A percentile compares a stretch with the other conserved stretches of the same genome.
Evolutionary conservation across 2,888 invertebrate genomes (phyloP).

Genomic region (Steinernema carpocapsae): DNA sequence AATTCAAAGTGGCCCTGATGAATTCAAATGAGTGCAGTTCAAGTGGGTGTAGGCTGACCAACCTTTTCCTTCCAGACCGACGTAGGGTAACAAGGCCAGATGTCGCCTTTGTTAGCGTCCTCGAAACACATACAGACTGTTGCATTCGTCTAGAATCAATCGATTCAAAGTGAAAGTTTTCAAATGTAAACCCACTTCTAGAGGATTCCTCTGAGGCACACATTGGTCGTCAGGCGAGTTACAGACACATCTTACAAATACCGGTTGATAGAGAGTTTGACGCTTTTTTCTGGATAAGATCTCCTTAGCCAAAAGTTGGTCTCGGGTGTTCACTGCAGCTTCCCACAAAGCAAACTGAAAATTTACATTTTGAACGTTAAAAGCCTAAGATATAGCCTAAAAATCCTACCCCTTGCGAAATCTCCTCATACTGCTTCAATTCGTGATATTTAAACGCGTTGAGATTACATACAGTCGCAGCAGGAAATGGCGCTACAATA

Average conservation of each 20-base stretch:
- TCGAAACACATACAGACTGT: slow-evolving; percentile 68
- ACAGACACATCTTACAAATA: slow-evolving; percentile 65
- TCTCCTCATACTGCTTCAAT: slow-evolving; percentile 62
- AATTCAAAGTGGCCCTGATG: background rate
- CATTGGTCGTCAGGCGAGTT: slow-evolving; percentile 63
- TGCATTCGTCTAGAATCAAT: slow-evolving; percentile 56
- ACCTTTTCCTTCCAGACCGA: slow-evolving; percentile 65
- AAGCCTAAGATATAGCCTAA: no score
- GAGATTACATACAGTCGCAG: slow-evolving; percentile 64
- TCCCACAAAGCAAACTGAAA: slow-evolving; percentile 64
- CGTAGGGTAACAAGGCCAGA: slow-evolving; percentile 68
- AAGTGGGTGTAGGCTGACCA: background rate
- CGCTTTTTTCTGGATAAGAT: slow-evolving; percentile 46
- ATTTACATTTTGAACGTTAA: background rate
- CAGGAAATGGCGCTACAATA: slow-evolving; percentile 60
- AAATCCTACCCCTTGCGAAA: slow-evolving; percentile 58
- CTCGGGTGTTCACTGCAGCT: slow-evolving; percentile 60
- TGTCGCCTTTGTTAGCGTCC: slow-evolving; percentile 64
- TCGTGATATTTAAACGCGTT: slow-evolving; percentile 66
- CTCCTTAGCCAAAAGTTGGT: slow-evolving; percentile 45
- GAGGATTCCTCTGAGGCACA: slow-evolving; percentile 66
- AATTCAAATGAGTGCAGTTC: background rate
- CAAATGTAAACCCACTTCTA: slow-evolving; percentile 48
- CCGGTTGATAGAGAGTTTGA: slow-evolving; percentile 63
- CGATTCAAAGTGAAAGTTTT: background rate